These are phyloP conservation scores for Mycalesis mineus DNA, from an alignment of 2,888 invertebrate genomes.

Conservation along the genomic window DNA sequence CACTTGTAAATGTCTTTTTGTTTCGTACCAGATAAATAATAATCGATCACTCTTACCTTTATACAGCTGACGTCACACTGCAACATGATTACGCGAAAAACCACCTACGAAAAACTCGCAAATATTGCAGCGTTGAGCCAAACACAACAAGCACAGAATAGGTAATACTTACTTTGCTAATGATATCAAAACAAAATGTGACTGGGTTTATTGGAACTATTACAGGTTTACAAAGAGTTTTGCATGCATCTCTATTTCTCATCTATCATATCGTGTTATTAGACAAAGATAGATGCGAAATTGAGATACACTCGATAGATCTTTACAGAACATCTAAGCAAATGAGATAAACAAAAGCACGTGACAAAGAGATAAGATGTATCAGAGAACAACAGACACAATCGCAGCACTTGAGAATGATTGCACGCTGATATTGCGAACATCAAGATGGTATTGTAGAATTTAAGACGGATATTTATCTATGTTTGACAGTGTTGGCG, in stretches of 20 bases:
- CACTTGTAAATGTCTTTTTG: too few species aligned
- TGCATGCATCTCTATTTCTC: too few species aligned
- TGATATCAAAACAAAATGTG: conserved; percentile 12
- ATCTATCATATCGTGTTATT: too few species aligned
- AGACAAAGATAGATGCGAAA: too few species aligned
- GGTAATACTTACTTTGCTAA: too few species aligned
- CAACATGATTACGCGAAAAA: conserved; percentile 42
- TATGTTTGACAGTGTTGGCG: too few species aligned
- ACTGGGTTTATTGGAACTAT: neutral
- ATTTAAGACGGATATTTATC: neutral
- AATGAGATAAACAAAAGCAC: conserved; percentile 2
- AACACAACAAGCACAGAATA: conserved; percentile 14
- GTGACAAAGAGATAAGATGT: conserved; percentile 11
- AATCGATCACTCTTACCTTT: conserved; percentile 42
- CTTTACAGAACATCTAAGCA: neutral
- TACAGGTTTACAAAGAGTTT: too few species aligned
- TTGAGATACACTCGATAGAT: too few species aligned
- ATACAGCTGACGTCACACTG: conserved; percentile 50
- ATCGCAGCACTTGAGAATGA: neutral
- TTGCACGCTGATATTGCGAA: neutral
- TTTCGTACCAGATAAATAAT: too few species aligned
- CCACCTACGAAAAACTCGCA: neutral
- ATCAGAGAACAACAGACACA: conserved; percentile 2
- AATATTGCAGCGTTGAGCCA: neutral
- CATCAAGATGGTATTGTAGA: neutral